Percentiles rank a stretch among this genome's conserved stretches.
phyloP scores from a whole-genome alignment of 2,797 vertebrate species.

The Propithecus deckenii region DNA sequence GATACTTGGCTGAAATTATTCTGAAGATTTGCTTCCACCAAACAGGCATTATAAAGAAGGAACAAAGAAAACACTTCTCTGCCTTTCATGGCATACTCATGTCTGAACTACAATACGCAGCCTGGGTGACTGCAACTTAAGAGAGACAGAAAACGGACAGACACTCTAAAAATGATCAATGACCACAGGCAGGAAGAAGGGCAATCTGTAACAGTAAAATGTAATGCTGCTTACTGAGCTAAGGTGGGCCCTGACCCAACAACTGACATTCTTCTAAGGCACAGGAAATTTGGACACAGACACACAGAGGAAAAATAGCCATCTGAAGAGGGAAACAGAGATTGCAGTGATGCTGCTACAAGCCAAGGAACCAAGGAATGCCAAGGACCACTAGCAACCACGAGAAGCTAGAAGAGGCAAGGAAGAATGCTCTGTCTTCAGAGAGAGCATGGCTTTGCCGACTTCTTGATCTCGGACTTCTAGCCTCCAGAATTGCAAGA shows the following conservation, averaged over 20 bases:
- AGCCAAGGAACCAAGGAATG: background rate
- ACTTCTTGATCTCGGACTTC: background rate
- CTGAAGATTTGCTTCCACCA: background rate
- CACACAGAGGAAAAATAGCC: too few relatives aligned
- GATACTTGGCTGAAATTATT: background rate
- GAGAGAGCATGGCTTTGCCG: background rate
- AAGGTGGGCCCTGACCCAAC: background rate
- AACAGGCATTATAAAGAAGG: background rate
- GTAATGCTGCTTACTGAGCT: background rate
- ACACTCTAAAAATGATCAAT: background rate
- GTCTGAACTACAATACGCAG: background rate
- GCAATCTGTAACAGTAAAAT: rapidly evolving
- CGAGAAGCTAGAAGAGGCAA: background rate
- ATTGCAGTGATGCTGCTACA: rapidly evolving
- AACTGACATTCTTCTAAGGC: background rate
- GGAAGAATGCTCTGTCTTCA: background rate
- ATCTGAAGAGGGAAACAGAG: rapidly evolving
- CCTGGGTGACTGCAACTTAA: background rate
- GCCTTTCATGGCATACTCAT: background rate
- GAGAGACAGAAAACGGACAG: background rate
- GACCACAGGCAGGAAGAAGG: background rate
- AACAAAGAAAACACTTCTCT: background rate
- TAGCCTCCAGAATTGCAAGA: background rate
- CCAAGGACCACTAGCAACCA: background rate
- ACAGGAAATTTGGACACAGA: background rate